Evolutionary conservation across 1,140 invertebrate species (phyloP), one percentile per base, ranked within the genome.

Genomic region (Planococcus citri): DNA sequence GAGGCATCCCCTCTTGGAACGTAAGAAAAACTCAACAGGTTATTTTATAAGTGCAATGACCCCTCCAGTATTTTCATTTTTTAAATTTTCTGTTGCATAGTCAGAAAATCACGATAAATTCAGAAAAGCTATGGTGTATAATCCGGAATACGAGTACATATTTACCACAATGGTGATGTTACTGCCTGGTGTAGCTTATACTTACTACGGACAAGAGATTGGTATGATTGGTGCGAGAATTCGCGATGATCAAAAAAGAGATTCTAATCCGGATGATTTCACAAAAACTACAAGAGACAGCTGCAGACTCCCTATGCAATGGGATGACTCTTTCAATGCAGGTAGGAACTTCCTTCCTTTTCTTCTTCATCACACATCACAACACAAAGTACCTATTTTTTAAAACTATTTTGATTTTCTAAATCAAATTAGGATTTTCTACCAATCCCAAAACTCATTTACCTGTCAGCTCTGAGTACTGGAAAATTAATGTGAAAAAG

Each of bases 151-250:
- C 61, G 82, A 85, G 0, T 86, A 88, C 75, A 80, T 81, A 0
- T 76, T 88, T 12, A 85, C 86, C 72, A 85, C 87, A 76, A 78
- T 91, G 24, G 80, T 83, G 1, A 77, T 88, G 38, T 73, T 89
- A 0, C 74, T 92, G n/a, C 87, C 88, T 14, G 90, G 90, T 0
- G 83, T 88, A 9, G 80, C 84, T 0, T 82, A 91, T 0, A 85
- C 85, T 69, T 92, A 92, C 76, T 87, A 91, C 77, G 91, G 88
- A 1, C 87, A 90, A 75, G 88, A 90, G 75, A 84, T 90, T 70
- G 90, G 86, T 1, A 90, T 92, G 87, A 78, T 81, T 1, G 83
- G 90, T 79, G 80, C 80, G 0, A 76, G 74, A 41, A 78, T 87
- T 0, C 79, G 78, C 69, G 82, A 79, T 77, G 78, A 81, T 69